A percentile compares a stretch with the other conserved stretches of the same genome.
These are phyloP conservation scores for Phyllotreta striolata DNA, from an alignment of 2,888 invertebrate species.

Conservation along the genomic window DNA sequence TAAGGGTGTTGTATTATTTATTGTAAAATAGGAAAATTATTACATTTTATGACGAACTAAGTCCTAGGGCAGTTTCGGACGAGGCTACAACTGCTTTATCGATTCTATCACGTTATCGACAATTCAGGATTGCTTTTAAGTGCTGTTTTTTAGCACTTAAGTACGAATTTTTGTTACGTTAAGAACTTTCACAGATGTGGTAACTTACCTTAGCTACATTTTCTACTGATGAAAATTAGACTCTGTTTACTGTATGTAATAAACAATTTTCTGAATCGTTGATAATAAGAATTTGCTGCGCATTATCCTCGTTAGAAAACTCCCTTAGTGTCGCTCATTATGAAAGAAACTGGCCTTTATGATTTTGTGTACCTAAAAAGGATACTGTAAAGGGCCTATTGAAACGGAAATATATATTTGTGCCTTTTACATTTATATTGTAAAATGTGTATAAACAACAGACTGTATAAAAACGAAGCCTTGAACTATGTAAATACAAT, in stretches of 20 bases:
- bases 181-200: no score
- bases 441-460: conserved; percentile 47
- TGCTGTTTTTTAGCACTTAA: no score
- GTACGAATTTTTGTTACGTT: no score
- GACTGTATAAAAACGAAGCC: conserved; percentile 46
- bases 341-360: conserved; percentile 25
- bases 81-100: no score
- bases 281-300: no score
- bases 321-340: conserved; percentile 30
- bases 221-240: no score
- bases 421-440: conserved; percentile 50
- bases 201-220: no score
- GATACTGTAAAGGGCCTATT: conserved; percentile 40
- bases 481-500: conserved; percentile 42
- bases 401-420: conserved; percentile 46
- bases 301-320: conserved; percentile 3
- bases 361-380: conserved; percentile 28
- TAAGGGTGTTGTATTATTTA: conserved; percentile 9
- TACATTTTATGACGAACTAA: conserved; percentile 20
- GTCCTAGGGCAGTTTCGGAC: not conserved
- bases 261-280: no score
- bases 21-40: conserved; percentile 14
- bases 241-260: no score
- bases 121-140: no score
- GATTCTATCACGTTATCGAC: no score